Percentiles rank a stretch among this genome's conserved stretches.
These are phyloP conservation scores for Cariama cristata DNA, from an alignment of 2,113 vertebrate genomes.

Conservation along the genomic window DNA sequence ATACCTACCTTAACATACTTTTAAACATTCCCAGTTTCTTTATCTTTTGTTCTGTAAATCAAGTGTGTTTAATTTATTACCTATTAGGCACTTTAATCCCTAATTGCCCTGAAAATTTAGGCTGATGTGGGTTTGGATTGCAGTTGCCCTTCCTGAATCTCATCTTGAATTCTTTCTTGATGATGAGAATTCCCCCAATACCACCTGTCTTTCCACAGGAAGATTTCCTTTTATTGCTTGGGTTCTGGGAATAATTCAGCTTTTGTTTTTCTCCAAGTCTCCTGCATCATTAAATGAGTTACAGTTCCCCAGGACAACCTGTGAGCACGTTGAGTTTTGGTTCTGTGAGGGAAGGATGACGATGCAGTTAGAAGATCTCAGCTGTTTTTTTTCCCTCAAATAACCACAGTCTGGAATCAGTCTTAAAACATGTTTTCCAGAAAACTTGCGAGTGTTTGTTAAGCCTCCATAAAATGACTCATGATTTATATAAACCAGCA, in stretches of 20 bases:
- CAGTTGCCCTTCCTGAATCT: neutral
- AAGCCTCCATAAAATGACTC: neutral
- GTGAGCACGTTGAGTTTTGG: neutral
- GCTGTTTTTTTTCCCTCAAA: neutral
- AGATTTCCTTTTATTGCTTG: neutral
- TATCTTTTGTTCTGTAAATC: neutral
- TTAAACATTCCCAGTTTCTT: neutral
- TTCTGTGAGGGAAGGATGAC: neutral
- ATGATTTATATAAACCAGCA: neutral
- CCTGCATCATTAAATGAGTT: neutral
- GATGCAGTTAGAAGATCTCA: neutral
- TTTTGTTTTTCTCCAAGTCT: neutral
- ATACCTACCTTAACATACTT: neutral
- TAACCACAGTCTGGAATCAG: neutral
- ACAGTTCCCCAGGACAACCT: neutral
- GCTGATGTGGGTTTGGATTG: neutral
- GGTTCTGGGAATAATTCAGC: neutral
- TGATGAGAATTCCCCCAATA: accelerated
- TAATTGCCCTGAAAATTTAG: neutral
- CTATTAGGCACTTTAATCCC: neutral
- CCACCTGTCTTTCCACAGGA: neutral
- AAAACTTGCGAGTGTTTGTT: neutral
- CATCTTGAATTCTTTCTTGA: neutral
- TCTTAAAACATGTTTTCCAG: neutral
- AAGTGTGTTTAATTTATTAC: neutral